Conservation (phyloP, 2,797 vertebrate genomes). For the Peromyscus melanophrys region DNA sequence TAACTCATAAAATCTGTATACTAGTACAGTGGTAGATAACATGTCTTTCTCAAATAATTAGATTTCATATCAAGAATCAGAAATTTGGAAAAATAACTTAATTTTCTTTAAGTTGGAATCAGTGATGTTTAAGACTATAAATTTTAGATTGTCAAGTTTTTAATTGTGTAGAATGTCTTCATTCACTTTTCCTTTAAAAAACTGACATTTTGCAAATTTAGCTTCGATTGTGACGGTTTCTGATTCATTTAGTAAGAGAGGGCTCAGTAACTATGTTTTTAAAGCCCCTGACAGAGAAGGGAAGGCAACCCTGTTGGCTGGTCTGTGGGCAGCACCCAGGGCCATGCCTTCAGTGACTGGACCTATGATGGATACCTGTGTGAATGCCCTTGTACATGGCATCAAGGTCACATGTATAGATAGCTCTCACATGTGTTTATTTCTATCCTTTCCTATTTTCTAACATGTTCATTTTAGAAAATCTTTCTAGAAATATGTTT, state of each 20-base stretch:
- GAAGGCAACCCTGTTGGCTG: neutral
- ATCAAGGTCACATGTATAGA: neutral
- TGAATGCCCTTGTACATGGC: constrained; percentile 2
- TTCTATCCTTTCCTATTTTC: neutral
- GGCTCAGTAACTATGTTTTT: constrained; percentile 48
- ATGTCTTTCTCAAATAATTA: constrained; percentile 45
- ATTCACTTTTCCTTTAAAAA: constrained; percentile 46
- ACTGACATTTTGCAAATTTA: neutral
- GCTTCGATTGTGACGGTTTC: constrained; percentile 54
- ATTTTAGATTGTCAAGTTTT: constrained; percentile 50
- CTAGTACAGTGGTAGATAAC: neutral
- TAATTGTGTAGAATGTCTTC: constrained; percentile 49
- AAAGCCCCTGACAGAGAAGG: neutral
- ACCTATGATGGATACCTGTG: neutral
- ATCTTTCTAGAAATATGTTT: constrained; percentile 47
- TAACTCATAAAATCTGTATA: constrained; percentile 28
- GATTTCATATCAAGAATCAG: constrained; percentile 16
- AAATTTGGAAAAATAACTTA: constrained; percentile 62
- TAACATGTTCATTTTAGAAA: constrained; percentile 3
- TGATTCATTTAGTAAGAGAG: constrained; percentile 51
- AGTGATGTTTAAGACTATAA: constrained; percentile 42
- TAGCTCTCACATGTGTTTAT: neutral
- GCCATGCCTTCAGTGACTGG: neutral
- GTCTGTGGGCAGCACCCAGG: neutral
- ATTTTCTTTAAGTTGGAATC: constrained; percentile 6